Conservation (phyloP, 2,797 vertebrate genomes). For the Austrolebias charrua region DNA sequence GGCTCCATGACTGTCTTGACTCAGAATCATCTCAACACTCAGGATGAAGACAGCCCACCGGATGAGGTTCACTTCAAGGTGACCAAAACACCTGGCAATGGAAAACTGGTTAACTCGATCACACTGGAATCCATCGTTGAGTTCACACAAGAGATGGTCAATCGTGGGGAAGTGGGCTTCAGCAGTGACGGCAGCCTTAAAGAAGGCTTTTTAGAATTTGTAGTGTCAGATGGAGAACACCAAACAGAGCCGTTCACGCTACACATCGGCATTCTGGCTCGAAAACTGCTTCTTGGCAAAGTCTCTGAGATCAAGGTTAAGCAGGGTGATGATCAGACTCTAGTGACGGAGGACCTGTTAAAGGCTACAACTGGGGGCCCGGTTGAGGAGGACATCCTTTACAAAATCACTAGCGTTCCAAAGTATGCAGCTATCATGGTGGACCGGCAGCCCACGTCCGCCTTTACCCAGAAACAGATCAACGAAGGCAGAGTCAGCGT, state of each 20-base stretch:
- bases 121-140: constrained; percentile 64
- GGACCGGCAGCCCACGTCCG: constrained; percentile 78
- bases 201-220: constrained; percentile 80
- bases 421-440: constrained; percentile 88
- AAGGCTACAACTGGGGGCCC: constrained; percentile 70
- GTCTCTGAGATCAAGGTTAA: constrained; percentile 82
- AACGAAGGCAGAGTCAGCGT: constrained; percentile 87
- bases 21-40: constrained; percentile 83
- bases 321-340: constrained; percentile 85
- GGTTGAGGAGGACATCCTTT: constrained; percentile 80
- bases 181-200: constrained; percentile 79
- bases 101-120: constrained; percentile 74
- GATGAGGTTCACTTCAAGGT: constrained; percentile 85
- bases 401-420: constrained; percentile 85
- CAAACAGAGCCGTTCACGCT: constrained; percentile 75
- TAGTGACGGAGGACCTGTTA: constrained; percentile 85
- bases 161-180: constrained; percentile 80
- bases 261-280: constrained; percentile 82
- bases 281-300: constrained; percentile 72
- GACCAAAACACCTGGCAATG: constrained; percentile 78
- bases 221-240: constrained; percentile 84
- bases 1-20: constrained; percentile 81
- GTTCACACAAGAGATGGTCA: constrained; percentile 93
- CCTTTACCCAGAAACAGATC: constrained; percentile 91
- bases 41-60: constrained; percentile 82